phyloP scores from a whole-genome alignment of 2,797 vertebrate genomes.

The Arremon aurantiirostris region DNA sequence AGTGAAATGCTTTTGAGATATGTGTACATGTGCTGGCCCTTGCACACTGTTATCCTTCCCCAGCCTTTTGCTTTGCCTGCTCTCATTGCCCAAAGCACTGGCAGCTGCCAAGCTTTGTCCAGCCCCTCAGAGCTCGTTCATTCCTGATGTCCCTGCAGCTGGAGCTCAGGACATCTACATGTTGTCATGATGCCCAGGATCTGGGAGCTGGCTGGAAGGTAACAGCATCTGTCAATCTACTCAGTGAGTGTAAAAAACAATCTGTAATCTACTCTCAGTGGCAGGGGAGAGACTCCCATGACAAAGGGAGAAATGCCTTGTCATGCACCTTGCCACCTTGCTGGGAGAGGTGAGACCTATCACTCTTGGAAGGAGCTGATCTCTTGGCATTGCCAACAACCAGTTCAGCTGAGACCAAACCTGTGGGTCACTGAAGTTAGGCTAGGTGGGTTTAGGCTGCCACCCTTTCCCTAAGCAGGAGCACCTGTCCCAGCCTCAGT shows the following conservation, averaged over 20 bases:
- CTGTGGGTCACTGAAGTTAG: background rate
- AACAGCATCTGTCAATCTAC: background rate
- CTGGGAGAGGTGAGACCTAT: background rate
- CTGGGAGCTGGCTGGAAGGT: background rate
- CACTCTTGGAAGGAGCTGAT: background rate
- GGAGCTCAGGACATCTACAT: background rate
- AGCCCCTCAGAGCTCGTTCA: background rate
- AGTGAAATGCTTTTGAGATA: background rate
- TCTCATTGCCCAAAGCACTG: background rate
- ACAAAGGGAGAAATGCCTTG: background rate
- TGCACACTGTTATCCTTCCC: background rate
- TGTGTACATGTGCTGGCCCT: background rate
- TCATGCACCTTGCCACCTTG: background rate
- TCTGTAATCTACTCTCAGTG: background rate
- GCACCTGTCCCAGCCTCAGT: rapidly evolving
- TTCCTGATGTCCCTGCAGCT: background rate
- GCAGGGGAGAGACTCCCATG: background rate
- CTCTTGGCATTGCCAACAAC: background rate
- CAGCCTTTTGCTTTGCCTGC: background rate
- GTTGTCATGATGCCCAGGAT: background rate
- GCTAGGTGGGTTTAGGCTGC: background rate
- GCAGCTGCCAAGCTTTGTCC: background rate
- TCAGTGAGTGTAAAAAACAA: background rate
- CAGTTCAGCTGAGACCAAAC: background rate
- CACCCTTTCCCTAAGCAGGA: background rate